Conservation (phyloP, 2,888 invertebrate genomes). For the Chaetoderma sp. region DNA sequence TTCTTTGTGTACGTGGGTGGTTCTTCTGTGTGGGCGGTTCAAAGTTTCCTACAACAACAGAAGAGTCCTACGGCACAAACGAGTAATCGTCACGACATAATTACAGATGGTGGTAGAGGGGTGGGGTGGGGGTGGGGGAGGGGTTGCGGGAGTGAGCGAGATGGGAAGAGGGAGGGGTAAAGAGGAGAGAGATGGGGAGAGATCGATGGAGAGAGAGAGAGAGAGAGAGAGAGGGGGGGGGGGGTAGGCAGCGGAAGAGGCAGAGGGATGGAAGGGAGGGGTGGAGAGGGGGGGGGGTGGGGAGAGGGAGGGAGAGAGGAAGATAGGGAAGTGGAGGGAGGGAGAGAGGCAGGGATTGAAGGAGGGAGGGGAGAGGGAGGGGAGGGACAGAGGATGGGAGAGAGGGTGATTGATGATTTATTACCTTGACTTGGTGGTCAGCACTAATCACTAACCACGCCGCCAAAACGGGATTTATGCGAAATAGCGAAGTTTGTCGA, state of each 20-base stretch:
- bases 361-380: background rate
- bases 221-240: background rate
- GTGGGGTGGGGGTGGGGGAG: background rate
- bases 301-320: background rate
- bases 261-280: background rate
- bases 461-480: no score
- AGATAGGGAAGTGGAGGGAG: background rate
- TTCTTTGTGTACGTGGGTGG: no score
- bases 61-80: no score
- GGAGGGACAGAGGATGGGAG: background rate
- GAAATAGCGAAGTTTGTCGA: no score
- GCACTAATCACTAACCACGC: no score
- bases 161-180: background rate
- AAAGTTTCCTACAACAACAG: no score
- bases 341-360: background rate
- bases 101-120: no score
- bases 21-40: no score
- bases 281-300: background rate
- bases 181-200: background rate
- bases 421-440: no score
- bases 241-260: background rate
- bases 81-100: no score
- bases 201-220: background rate
- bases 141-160: background rate
- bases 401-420: no score